Evolutionary conservation across 2,113 vertebrate species (phyloP), one percentile per base, ranked within the genome.

Genomic region (Zosterops hypoxanthus): DNA sequence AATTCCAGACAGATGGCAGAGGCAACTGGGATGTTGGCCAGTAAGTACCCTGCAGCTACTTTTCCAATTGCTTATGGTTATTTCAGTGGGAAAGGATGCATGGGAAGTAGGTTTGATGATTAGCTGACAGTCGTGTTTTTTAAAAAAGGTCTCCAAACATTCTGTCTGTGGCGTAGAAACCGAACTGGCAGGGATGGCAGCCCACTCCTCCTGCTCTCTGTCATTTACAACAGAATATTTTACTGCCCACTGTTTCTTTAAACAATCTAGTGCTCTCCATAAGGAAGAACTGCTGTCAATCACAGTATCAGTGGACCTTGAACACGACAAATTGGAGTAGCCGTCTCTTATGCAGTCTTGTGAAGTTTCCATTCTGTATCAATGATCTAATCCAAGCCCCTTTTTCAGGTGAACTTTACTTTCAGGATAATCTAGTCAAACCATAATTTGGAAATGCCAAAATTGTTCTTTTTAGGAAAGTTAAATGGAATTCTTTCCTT

Each of bases 1-100:
- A 39, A 61, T 94, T 97, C 97, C 86, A 82, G 86, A 93, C 90
- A 97, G 95, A 97, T 88, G 94, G 92, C 56, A 77, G 46, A 95
- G 77, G 64, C 63, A 93, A 77, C 65, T 89, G 91, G 96, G 76
- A 93, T 88, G 50, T 8, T 70, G 46, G 79, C 94, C 97, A 95
- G 77, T 59, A 44, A 77, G 82, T 56, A 47, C 44, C 75, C 64
- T 80, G 75, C 49, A 95, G 92, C 75, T 94, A 44, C 34, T 56
- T 90, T 93, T 94, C 61, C 68, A 90, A 39, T 21, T 8, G 14
- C 23, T 95, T 87, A 94, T 86, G 95, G 94, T 82, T 88, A 94
- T 97, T 96, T 93, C 83, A 77, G 24, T 66, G 65, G 88, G 82
- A 92, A 86, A 61, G 57, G 50, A 36, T 52, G 25, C 3, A 28